A percentile compares a stretch with the other conserved stretches of the same genome.
phyloP scores from a whole-genome alignment of 1,140 invertebrate species.

The Chrysoperla carnea region DNA sequence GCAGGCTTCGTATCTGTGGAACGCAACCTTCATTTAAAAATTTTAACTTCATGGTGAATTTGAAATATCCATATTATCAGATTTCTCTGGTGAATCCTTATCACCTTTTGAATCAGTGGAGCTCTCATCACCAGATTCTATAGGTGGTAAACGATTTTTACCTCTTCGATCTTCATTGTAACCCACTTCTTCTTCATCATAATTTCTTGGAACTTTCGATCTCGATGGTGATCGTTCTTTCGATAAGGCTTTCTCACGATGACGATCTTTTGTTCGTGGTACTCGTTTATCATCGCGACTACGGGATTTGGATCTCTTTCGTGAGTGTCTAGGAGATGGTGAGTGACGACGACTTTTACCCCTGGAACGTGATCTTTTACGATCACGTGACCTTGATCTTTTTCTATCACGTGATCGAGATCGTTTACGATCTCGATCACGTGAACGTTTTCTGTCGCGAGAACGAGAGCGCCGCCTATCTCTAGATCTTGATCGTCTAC shows the following conservation, averaged over 20 bases:
- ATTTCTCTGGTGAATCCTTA: slow-evolving; percentile 27
- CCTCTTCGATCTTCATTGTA: slow-evolving; percentile 18
- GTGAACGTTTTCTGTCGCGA: slow-evolving; percentile 22
- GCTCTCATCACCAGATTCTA: slow-evolving; percentile 9
- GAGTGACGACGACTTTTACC: slow-evolving; percentile 17
- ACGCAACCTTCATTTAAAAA: too few species aligned
- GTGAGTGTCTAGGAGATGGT: slow-evolving; percentile 9
- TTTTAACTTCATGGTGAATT: slow-evolving; percentile 16
- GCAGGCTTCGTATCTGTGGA: too few species aligned
- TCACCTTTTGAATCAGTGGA: slow-evolving; percentile 17
- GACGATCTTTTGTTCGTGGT: slow-evolving; percentile 3
- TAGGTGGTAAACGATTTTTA: slow-evolving; percentile 4
- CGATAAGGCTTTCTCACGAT: slow-evolving; percentile 8
- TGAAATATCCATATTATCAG: slow-evolving; percentile 40
- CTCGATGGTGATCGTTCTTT: slow-evolving; percentile 11
- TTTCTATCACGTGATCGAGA: slow-evolving; percentile 23
- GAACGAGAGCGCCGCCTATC: slow-evolving; percentile 24
- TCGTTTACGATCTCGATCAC: slow-evolving; percentile 22
- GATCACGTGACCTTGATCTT: slow-evolving; percentile 18
- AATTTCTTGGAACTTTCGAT: slow-evolving; percentile 26
- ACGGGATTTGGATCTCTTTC: background rate
- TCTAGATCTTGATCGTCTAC: slow-evolving; percentile 16
- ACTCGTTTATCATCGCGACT: slow-evolving; percentile 1
- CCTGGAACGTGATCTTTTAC: slow-evolving; percentile 17
- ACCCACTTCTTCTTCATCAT: slow-evolving; percentile 32